Evolutionary conservation across 2,888 invertebrate genomes (phyloP).

Genomic region (Leptinotarsa juncta): DNA sequence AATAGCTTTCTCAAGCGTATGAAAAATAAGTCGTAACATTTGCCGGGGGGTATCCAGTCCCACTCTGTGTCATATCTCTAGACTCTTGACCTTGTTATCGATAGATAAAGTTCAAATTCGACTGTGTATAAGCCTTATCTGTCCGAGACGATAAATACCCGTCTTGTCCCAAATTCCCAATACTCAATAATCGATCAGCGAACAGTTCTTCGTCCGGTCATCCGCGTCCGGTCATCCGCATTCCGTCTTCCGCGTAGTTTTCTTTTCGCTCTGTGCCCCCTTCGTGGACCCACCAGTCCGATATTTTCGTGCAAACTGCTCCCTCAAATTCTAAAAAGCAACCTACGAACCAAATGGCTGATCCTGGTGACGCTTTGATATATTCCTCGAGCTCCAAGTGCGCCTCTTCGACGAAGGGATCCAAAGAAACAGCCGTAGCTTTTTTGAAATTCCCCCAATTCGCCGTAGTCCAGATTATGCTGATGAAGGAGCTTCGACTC

Average conservation of each 20-base stretch:
- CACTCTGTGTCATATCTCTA: not conserved
- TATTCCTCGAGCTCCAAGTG: constrained; percentile 39
- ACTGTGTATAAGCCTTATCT: constrained; percentile 3
- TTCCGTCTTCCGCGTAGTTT: not conserved
- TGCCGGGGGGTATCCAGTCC: not conserved
- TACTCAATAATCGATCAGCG: not conserved
- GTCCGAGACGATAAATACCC: not conserved
- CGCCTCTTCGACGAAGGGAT: constrained; percentile 39
- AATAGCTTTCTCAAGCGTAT: too few relatives aligned
- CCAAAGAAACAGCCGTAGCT: constrained; percentile 44
- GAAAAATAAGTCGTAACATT: too few relatives aligned
- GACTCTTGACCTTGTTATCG: constrained; percentile 14
- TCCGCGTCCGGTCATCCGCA: not conserved
- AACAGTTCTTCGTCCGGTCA: not conserved
- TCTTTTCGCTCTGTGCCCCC: not conserved
- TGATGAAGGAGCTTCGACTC: constrained; percentile 58
- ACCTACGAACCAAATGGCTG: constrained; percentile 55
- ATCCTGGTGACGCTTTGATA: constrained; percentile 56
- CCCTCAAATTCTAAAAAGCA: not conserved
- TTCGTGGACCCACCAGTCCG: not conserved
- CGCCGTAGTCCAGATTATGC: constrained; percentile 52
- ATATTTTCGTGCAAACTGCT: not conserved
- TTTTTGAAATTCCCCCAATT: constrained; percentile 56
- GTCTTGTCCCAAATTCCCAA: not conserved
- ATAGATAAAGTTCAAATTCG: constrained; percentile 17